Conservation (phyloP, 2,797 vertebrate genomes). For the Chrysocyon brachyurus region DNA sequence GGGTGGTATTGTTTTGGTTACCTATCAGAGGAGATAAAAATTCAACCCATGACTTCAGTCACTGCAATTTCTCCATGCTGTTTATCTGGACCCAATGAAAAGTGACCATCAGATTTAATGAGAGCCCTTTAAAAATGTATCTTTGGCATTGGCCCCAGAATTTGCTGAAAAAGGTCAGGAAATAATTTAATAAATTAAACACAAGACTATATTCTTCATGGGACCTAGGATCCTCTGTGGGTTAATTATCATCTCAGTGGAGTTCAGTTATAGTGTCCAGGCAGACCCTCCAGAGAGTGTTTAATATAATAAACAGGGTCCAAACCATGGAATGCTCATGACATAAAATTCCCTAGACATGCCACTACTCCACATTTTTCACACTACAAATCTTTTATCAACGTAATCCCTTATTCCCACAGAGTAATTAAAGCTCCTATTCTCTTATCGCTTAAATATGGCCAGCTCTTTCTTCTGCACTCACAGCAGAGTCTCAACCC, state of each 20-base stretch:
- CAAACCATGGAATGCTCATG: neutral
- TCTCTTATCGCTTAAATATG: neutral
- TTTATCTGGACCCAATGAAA: neutral
- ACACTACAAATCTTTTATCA: neutral
- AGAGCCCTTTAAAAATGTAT: neutral
- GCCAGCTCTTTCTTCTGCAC: neutral
- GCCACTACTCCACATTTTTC: neutral
- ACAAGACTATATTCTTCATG: neutral
- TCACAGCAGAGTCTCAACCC: neutral
- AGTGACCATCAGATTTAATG: neutral
- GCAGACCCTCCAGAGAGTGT: neutral
- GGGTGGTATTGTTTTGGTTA: neutral
- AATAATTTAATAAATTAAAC: conserved; percentile 39
- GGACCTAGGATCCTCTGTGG: neutral
- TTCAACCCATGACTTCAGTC: neutral
- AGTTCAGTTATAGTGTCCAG: neutral
- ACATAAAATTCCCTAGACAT: neutral
- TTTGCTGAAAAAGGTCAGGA: neutral
- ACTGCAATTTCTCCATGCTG: neutral
- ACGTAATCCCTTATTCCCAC: neutral
- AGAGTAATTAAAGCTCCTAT: neutral
- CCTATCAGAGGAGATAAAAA: neutral
- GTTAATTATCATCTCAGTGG: neutral
- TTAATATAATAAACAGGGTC: neutral
- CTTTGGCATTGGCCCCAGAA: neutral